Evolutionary conservation across 2,797 vertebrate species (phyloP), one percentile per base, ranked within the genome.

Genomic region (Orestias chungarensis): DNA sequence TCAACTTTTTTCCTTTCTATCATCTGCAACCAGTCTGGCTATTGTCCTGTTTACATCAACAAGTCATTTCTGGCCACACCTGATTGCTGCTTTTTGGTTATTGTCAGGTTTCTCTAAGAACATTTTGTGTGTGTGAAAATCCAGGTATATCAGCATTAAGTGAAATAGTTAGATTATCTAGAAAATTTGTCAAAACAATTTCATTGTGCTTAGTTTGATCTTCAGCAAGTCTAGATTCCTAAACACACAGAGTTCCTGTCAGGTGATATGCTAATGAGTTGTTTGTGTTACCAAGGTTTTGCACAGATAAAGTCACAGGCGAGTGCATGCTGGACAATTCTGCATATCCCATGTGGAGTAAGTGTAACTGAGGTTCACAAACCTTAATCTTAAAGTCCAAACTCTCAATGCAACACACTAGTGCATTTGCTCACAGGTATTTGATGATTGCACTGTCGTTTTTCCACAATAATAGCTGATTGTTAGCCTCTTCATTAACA

Each of bases 401-500:
- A 71, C 55, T 78, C 49, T 71, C 65, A 49, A 55, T 55, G 68
- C 66, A 70, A 50, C 50, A 46, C 27, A 49, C 25, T 66, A 70
- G 73, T 68, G 74, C 79, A 73, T 82, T 70, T 79, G 54, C 79
- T 68, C 71, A 80, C 75, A 86, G 87, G 87, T 85, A 87, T 85
- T 77, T 74, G 76, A 81, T 82, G 84, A 89, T 90, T 87, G 89
- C 75, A 81, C 79, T 64, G 75, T 2, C 75, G 71, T 83, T 80
- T 69, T 77, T 74, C 62, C 62, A 77, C 79, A 38, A 43, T 43
- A 73, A 81, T 59, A 62, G 72, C 89, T 83, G 76, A 75, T 82
- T 82, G 81, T 54, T 78, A 87, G 83, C 71, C 81, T 91, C 73
- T 87, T 91, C 87, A 89, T 93, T 90, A 92, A 76, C 89, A 86